Evolutionary conservation across 1,140 invertebrate genomes (phyloP).

Genomic region (Chelonus insularis): DNA sequence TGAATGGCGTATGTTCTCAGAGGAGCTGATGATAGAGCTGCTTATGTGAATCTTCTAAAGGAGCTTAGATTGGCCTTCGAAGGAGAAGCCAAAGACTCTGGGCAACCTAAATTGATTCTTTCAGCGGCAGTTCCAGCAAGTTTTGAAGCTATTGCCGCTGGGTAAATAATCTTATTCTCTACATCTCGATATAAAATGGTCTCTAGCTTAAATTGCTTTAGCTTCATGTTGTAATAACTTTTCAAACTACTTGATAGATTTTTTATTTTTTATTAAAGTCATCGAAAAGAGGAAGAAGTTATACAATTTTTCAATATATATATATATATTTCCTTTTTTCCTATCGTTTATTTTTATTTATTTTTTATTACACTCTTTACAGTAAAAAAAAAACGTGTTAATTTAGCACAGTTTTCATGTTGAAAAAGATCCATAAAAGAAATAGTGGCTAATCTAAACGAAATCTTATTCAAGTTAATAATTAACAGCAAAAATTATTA

Average conservation of each 20-base stretch:
- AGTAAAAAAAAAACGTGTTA: too few relatives aligned
- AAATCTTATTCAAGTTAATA: too few relatives aligned
- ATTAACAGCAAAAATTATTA: too few relatives aligned
- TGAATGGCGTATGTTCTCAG: constrained; percentile 46
- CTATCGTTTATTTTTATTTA: background rate
- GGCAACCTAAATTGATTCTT: constrained; percentile 74
- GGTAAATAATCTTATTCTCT: constrained; percentile 55
- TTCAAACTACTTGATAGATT: constrained; percentile 14
- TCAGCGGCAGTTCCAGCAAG: constrained; percentile 90
- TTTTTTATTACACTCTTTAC: background rate
- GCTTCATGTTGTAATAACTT: background rate
- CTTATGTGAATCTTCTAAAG: constrained; percentile 79
- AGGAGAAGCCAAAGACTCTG: constrained; percentile 72
- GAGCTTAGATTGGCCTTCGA: constrained; percentile 88
- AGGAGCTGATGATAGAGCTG: constrained; percentile 80
- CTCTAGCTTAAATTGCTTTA: constrained; percentile 2
- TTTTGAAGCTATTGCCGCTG: constrained; percentile 89
- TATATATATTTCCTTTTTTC: background rate
- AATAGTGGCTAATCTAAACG: constrained; percentile 2
- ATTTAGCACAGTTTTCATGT: too few relatives aligned
- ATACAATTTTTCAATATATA: constrained; percentile 1
- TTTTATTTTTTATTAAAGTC: constrained; percentile 3
- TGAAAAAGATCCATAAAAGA: background rate
- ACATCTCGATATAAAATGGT: constrained; percentile 7
- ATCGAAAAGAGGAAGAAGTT: background rate